Conservation (phyloP, 2,113 vertebrate genomes). For the Alligator sinensis region DNA sequence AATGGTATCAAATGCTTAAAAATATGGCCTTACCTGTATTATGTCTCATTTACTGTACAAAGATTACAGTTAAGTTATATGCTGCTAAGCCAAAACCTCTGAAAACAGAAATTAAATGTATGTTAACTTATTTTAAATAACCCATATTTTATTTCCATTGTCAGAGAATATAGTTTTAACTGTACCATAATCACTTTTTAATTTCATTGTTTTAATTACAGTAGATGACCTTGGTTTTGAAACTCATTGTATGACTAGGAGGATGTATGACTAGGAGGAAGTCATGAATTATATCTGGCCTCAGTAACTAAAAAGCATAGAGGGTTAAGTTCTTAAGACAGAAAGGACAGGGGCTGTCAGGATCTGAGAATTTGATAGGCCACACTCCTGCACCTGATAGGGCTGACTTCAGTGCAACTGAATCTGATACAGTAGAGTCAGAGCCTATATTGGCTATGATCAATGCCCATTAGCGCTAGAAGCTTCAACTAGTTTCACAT, state of each 20-base stretch:
- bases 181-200: constrained; percentile 20
- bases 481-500: background rate
- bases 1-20: background rate
- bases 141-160: background rate
- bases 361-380: background rate
- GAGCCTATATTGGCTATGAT: background rate
- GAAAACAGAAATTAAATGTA: background rate
- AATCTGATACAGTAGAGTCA: background rate
- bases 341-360: background rate
- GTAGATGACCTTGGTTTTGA: constrained; percentile 38
- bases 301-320: background rate
- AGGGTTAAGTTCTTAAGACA: background rate
- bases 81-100: background rate
- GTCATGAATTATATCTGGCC: constrained; percentile 43
- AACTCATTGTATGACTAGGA: constrained; percentile 16
- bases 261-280: too few species aligned
- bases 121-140: background rate
- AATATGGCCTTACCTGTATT: background rate
- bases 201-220: constrained; percentile 26
- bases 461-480: background rate
- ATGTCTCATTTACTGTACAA: background rate
- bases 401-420: fast-evolving
- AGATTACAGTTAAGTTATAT: background rate
- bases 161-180: background rate
- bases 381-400: background rate